Base-by-base conservation (phyloP, 2,113 vertebrate species). In the Origma solitaria region DNA sequence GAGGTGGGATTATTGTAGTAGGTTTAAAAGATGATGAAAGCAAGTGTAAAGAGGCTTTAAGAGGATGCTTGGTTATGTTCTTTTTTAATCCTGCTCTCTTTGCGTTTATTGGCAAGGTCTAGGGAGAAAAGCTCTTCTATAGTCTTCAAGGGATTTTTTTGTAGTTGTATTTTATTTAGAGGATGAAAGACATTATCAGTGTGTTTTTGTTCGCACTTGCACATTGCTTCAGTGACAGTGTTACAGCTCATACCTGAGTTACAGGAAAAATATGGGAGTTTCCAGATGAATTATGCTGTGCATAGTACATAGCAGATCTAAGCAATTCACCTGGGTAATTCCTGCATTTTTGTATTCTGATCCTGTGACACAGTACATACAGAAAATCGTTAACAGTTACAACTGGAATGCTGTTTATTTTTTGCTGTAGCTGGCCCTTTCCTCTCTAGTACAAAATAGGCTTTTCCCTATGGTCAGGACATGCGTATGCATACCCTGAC, bases 1-100 rank as follows among this genome's bases (percentile, higher is more conserved):
- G 86, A 40, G 11, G 21, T 44, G 62, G 79, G 84, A 91, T 92
- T 87, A 65, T 5, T 40, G 47, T 37, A 85, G 79, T 62, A 71
- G 80, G 65, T 88, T 95, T 90, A 84, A 82, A 83, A 95, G 89
- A 71, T 77, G 70, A 93, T 93, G 81, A 83, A 86, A 69, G 40
- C 40, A 71, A 56, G 35, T 9, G 56, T 56, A 86, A 95, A 92
- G 88, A 90, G 69, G 93, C 77, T 92, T 91, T 91, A 68, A 75
- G 65, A 78, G 83, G 56, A 62, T 2, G 2, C 60, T 73, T 88
- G 37, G 50, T 64, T 88, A 51, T 88, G 50, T 37, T 66, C 53
- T 50, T 56, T 44, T 72, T 40, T 51, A 93, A 82, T 91, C 66
- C 53, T 77, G 21, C 9, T 64, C 42, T 77, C 51, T 81, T 51